Conservation (phyloP, 2,888 invertebrate species). For the Athalia rosae region DNA sequence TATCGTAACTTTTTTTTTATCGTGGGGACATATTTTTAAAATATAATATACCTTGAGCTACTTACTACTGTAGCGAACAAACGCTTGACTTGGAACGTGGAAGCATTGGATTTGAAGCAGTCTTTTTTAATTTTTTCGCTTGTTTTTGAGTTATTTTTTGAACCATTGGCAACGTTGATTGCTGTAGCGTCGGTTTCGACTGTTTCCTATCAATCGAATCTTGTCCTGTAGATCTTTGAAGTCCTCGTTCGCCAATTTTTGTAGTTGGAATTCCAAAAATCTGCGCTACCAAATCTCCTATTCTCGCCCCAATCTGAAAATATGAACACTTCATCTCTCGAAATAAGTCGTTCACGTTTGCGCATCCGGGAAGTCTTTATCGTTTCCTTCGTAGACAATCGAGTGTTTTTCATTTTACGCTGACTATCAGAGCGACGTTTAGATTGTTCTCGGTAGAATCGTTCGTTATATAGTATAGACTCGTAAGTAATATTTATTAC, state of each 20-base stretch:
- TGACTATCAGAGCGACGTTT: not conserved
- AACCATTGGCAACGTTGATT: slow-evolving; percentile 52
- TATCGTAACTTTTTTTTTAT: slow-evolving; percentile 20
- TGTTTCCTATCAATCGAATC: slow-evolving; percentile 76
- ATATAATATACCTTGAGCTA: not conserved
- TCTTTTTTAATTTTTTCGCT: slow-evolving; percentile 63
- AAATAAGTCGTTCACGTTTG: not conserved
- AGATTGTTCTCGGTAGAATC: not conserved
- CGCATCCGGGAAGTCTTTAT: slow-evolving; percentile 20
- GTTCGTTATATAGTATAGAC: too few relatives aligned
- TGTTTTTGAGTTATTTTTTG: slow-evolving; percentile 65
- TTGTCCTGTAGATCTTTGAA: slow-evolving; percentile 80
- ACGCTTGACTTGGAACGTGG: slow-evolving; percentile 73
- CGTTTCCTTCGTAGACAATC: not conserved
- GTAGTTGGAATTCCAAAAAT: slow-evolving; percentile 80
- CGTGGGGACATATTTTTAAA: not conserved
- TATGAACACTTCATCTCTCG: not conserved
- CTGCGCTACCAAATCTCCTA: slow-evolving; percentile 83
- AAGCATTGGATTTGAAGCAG: slow-evolving; percentile 60
- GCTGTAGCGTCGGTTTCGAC: slow-evolving; percentile 58
- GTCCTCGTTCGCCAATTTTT: slow-evolving; percentile 79
- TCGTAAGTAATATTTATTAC: slow-evolving; percentile 69
- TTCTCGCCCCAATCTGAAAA: slow-evolving; percentile 78
- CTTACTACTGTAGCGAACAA: slow-evolving; percentile 75
- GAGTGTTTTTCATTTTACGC: not conserved